phyloP scores from a whole-genome alignment of 2,797 vertebrate species.

The Pipistrellus nathusii region DNA sequence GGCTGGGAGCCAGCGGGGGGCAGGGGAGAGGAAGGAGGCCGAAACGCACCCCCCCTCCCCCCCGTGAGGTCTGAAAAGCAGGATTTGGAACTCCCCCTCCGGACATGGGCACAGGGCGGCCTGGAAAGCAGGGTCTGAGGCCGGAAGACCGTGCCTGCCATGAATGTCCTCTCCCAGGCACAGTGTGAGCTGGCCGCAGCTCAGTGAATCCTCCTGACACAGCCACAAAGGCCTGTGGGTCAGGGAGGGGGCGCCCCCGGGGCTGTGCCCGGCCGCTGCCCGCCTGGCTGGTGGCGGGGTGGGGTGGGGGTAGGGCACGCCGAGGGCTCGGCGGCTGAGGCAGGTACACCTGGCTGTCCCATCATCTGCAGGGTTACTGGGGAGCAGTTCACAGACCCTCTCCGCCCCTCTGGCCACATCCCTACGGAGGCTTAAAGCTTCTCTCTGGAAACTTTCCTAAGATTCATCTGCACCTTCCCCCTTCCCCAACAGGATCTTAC shows the following conservation, averaged over 20 bases:
- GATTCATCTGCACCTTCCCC: neutral
- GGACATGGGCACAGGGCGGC: neutral
- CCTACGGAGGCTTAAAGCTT: neutral
- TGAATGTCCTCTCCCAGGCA: neutral
- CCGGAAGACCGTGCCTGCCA: neutral
- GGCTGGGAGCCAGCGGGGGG: conserved; percentile 62
- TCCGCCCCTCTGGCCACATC: neutral
- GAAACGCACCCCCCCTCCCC: neutral
- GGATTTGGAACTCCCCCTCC: conserved; percentile 65
- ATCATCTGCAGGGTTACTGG: accelerated
- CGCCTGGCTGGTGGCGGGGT: neutral
- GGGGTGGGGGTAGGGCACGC: accelerated
- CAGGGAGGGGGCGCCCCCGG: neutral
- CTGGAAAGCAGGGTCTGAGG: neutral
- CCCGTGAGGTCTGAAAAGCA: conserved; percentile 52
- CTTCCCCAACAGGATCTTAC: too few relatives aligned
- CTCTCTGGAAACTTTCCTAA: neutral
- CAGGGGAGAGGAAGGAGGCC: conserved; percentile 21
- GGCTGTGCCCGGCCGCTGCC: neutral
- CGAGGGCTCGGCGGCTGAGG: accelerated
- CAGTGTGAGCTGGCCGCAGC: neutral
- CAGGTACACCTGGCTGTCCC: neutral
- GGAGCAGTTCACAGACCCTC: neutral
- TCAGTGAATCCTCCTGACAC: neutral
- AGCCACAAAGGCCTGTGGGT: conserved; percentile 3